Evolutionary conservation across 2,113 vertebrate genomes (phyloP).

Genomic region (Corydoras sp.): DNA sequence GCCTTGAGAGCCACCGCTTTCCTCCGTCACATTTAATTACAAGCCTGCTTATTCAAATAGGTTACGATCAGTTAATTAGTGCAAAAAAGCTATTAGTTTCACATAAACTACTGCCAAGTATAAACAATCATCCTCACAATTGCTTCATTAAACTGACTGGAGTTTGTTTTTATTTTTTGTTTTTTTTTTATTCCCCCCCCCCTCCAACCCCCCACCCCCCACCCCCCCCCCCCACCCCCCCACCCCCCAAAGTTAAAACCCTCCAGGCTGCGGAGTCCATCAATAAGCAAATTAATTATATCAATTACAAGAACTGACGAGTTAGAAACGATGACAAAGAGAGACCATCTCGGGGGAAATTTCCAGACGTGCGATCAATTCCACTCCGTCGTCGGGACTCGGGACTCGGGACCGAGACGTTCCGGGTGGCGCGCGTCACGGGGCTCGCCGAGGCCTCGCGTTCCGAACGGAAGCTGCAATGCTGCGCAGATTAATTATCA

Average conservation of each 20-base stretch:
- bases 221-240: too few relatives aligned
- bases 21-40: constrained; percentile 82
- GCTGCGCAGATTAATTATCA: constrained; percentile 4
- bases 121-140: constrained; percentile 72
- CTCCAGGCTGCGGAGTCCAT: constrained; percentile 42
- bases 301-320: constrained; percentile 41
- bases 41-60: constrained; percentile 77
- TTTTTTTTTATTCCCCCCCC: too few relatives aligned
- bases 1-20: constrained; percentile 60
- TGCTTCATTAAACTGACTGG: constrained; percentile 74
- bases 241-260: constrained; percentile 18
- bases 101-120: constrained; percentile 75
- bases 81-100: constrained; percentile 75
- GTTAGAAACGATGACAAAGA: constrained; percentile 41
- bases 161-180: constrained; percentile 44
- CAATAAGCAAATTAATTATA: constrained; percentile 54
- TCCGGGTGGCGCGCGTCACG: constrained; percentile 13
- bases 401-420: neutral
- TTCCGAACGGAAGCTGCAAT: neutral
- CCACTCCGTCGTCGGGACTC: neutral
- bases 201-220: neutral
- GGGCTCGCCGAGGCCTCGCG: neutral
- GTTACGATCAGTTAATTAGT: constrained; percentile 76
- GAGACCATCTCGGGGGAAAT: constrained; percentile 22
- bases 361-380: constrained; percentile 37